A percentile compares a stretch with the other conserved stretches of the same genome.
Conservation (phyloP, 1,140 invertebrate genomes). For the Sitobion miscanthi region DNA sequence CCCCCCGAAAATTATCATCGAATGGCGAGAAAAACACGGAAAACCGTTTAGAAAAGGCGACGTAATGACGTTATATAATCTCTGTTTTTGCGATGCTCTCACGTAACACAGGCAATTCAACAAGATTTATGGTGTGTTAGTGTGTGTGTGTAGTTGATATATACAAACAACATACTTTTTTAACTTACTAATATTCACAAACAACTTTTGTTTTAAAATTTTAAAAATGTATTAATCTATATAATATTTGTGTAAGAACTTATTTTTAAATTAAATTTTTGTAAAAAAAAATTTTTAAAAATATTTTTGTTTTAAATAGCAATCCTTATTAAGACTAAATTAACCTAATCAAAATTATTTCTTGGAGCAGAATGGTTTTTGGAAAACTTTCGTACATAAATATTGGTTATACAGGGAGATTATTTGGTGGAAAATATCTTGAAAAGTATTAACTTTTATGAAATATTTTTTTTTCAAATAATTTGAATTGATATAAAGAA, state of each 20-base stretch:
- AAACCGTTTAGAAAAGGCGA: constrained; percentile 51
- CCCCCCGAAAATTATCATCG: not conserved
- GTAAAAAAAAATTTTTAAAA: not conserved
- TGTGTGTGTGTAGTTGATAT: not conserved
- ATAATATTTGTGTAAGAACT: not conserved
- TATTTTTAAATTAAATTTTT: not conserved
- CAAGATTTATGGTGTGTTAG: constrained; percentile 39
- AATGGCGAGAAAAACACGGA: constrained; percentile 34
- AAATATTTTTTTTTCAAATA: too few relatives aligned
- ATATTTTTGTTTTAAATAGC: not conserved
- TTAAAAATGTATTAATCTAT: not conserved
- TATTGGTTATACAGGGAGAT: not conserved
- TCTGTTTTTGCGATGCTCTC: constrained; percentile 36
- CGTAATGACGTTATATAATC: constrained; percentile 50
- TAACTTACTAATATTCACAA: not conserved
- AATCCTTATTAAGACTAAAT: not conserved
- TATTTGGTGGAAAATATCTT: not conserved
- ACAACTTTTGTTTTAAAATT: constrained; percentile 5
- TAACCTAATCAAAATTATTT: not conserved
- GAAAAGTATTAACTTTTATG: not conserved
- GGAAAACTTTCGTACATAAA: not conserved
- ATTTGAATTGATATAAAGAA: not conserved
- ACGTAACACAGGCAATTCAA: constrained; percentile 36
- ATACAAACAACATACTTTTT: not conserved
- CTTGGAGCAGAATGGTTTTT: not conserved